Evolutionary conservation across 2,113 vertebrate genomes (phyloP), one percentile per base, ranked within the genome.

Genomic region (Sturnus vulgaris): DNA sequence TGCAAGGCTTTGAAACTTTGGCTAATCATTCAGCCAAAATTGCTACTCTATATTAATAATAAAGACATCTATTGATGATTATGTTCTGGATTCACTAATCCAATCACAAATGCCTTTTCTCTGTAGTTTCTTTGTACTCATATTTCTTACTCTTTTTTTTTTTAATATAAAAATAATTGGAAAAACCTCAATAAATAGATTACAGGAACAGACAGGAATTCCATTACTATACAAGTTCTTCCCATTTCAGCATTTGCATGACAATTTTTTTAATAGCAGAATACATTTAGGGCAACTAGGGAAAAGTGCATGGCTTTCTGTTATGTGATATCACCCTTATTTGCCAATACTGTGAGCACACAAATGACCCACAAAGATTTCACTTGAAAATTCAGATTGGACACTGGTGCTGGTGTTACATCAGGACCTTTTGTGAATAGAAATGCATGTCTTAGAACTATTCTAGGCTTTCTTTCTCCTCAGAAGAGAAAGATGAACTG

Each of bases 131-230:
- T 93, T 93, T 90, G 42, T 81, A 73, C 60, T 95, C 71, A 56
- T 90, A 73, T 91, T 94, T 95, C 39, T 91, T 93, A 37, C 30
- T 64, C 39, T 39, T 39, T 60, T 81, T 69, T 60, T 10, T 40
- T 52, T 52, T 5, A 10, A 86, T 87, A 88, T 70, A 82, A 83
- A 82, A 84, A 84, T 94, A 96, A 93, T 94, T 94, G 88, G 55
- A 63, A 95, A 95, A 94, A 17, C 30, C 28, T 93, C 75, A 94
- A 80, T 95, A 96, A 96, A 95, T 56, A 83, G 71, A 93, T 94
- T 94, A 88, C 20, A 71, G 82, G 33, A 92, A 88, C 50, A 80
- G 75, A 96, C 44, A 88, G 25, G 69, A 93, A 95, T 95, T 94
- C 56, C 61, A 90, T 95, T 81, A 88, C 52, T 46, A 37, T 63